Evolutionary conservation across 2,888 invertebrate genomes (phyloP), one percentile per base, ranked within the genome.

Genomic region (Lithophane ornitopus): DNA sequence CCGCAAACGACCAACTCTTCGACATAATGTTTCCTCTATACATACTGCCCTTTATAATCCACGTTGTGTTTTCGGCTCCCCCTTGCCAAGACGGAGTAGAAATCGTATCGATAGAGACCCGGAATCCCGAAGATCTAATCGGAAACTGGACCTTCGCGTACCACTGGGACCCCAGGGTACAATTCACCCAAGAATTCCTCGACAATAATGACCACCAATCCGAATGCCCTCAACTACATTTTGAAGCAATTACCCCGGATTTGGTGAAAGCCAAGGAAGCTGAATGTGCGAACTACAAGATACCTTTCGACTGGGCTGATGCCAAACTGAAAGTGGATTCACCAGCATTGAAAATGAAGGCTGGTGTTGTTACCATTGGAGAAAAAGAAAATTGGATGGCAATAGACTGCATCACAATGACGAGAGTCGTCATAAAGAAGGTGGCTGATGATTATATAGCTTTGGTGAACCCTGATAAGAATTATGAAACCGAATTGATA

Each of bases 301-400:
- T 76, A 2, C 86, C 86, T 19, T 86, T 86, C 68, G 65, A 70
- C 12, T 86, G 86, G 84, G 62, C 66, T 34, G 79, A 84, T 62
- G 84, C 72, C 8, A 80, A 69, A 22, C 22, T 86, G 28, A 73
- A 28, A 28, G 7, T 85, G 7, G 63, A 74, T 22, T 46, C 78
- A 34, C 70, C 77, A 0, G 26, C 19, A 19, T 16, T 78, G 22
- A 39, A 22, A 14, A 70, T 70, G 1, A 52, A 77, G 0, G 63
- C 2, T 22, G 77, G 44, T 26, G 44, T 70, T 8, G 16, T 77
- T 4, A 34, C 8, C 26, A 14, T 83, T 7, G 85, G 85, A 12
- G 68, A 78, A 34, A 66, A 63, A 3, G 81, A 74, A 14, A 80
- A 63, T 12, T 85, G 84, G 84, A 12, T 85, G 52, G 46, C 78